Base-by-base conservation (phyloP, 2,888 invertebrate genomes). In the Orchestes rusci region DNA sequence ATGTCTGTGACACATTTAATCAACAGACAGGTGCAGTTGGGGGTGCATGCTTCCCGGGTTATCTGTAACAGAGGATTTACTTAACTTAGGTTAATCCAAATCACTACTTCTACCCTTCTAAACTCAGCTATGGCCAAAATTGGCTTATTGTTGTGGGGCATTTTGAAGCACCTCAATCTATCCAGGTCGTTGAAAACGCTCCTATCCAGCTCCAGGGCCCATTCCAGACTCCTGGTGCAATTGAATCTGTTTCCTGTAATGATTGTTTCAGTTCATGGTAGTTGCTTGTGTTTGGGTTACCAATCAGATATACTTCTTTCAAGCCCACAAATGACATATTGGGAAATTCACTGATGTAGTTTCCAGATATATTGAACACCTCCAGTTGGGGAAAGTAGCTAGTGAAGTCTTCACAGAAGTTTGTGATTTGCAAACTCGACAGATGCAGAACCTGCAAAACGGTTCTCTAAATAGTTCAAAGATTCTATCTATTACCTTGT, bases 241-340 rank as follows among this genome's bases (percentile, higher is more conserved):
- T 76, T 79, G 81, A 80, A 79, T 60, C 74, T 71, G 64, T 84
- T 80, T 61, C 75, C 87, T 87, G 54, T 15, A 66, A 53, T 42
- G 32, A 49, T 48, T 37, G 29, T 43, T 41, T 15, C 43, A 28
- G 16, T 30, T 32, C n/a, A n/a, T n/a, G n/a, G n/a, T n/a, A n/a
- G n/a, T 37, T 48, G 31, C 19, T 39, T 33, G n/a, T 31, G 13
- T 33, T 13, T 43, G 29, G 39, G 34, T 52, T 40, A 57, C 57
- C 49, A 34, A 33, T 28, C 37, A 55, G 35, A 45, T 52, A 52
- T n/a, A 56, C 44, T 16, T 35, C 46, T 12, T 49, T 46, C 5
- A 54, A 19, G 4, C 45, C 40, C 3, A n/a, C 18, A 4, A 39
- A 39, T 23, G 5, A 10, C 23, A 7, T 23, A 23, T 50, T 51